Evolutionary conservation across 2,888 invertebrate species (phyloP).

Genomic region (Dolichopus griseipennis): DNA sequence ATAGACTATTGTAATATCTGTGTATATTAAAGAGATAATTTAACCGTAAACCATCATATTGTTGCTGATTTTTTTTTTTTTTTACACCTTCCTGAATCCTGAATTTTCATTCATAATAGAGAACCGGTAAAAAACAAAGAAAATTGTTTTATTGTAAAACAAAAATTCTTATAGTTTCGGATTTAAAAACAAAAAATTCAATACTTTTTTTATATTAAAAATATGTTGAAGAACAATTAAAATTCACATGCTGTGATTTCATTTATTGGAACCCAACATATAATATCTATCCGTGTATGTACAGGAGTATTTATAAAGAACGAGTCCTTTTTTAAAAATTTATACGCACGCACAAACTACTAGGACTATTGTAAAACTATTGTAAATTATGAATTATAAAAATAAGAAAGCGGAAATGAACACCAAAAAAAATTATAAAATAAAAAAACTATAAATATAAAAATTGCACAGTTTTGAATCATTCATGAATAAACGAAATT

Average conservation of each 20-base stretch:
- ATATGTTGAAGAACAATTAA: neutral
- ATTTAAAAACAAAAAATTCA: too few relatives aligned
- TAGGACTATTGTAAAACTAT: neutral
- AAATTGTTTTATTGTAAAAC: too few relatives aligned
- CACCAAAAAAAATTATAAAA: neutral
- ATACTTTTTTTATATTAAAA: neutral
- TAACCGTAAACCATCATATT: too few relatives aligned
- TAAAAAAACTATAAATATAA: too few relatives aligned
- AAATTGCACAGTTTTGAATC: too few relatives aligned
- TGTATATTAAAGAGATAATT: too few relatives aligned
- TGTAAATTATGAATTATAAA: neutral
- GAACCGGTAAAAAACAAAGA: too few relatives aligned
- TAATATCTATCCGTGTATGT: neutral
- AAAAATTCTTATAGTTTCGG: too few relatives aligned
- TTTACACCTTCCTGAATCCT: neutral
- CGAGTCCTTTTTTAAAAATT: neutral
- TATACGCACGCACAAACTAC: too few relatives aligned
- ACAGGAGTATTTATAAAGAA: neutral
- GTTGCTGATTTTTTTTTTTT: too few relatives aligned
- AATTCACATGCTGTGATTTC: neutral
- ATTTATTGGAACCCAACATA: neutral
- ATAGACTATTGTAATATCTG: too few relatives aligned
- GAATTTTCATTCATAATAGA: neutral
- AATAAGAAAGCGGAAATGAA: neutral
- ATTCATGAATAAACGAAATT: too few relatives aligned